Evolutionary conservation across 2,113 vertebrate genomes (phyloP), one percentile per base, ranked within the genome.

Genomic region (Ramphastos sulfuratus): DNA sequence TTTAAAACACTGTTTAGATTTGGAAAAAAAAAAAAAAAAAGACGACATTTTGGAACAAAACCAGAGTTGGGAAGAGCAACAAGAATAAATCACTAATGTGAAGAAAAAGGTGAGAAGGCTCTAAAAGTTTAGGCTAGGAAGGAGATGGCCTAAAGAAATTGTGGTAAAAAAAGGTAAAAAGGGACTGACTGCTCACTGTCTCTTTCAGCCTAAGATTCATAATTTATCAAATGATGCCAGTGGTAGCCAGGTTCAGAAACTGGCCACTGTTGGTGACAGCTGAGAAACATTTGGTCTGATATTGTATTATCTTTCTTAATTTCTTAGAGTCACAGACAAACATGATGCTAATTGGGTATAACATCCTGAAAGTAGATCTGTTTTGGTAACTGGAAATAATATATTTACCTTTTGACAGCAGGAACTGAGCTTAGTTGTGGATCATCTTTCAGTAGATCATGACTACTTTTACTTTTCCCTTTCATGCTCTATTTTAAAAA

Each of bases 401-500:
- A 30, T 70, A 94, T 77, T 96, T 85, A 99, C 99, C 98, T 98
- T 93, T 98, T 97, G 58, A 99, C 97, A 46, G 98, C 99, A 44
- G 99, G 99, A 82, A 99, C 98, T 25, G 99, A 99, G 93, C 99
- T 99, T 64, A 99, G 97, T 79, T 98, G 98, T 11, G 99, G 99
- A 66, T 99, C 99, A 74, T 99, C 98, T 96, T 99, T 99, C 85
- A 99, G 97, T 14, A 99, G 98, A 96, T 99, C 99, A 63, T 99
- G 99, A 95, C 99, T 99, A 92, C 99, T 99, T 98, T 99, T 99
- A 97, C 99, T 99, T 97, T 98, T 99, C n/a, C 99, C 99, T 87
- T 99, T 99, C 95, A 99, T 98, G 50, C 98, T 99, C 99, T 99
- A 93, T 84, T 91, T 91, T 93, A 37, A 24, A 30, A n/a, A 72